phyloP scores from a whole-genome alignment of 2,888 invertebrate genomes.

The Tiliacea aurago region DNA sequence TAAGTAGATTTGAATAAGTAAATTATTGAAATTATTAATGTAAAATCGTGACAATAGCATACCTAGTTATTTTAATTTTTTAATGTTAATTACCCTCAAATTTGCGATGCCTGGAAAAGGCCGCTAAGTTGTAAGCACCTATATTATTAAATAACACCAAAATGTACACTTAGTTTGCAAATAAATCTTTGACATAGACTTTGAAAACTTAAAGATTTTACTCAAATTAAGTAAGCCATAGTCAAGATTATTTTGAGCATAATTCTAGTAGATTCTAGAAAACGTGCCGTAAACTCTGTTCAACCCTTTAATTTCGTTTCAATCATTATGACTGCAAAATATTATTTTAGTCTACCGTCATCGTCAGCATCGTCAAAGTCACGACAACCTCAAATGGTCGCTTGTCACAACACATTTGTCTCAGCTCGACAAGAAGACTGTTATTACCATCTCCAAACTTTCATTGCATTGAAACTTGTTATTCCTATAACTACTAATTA shows the following conservation, averaged over 20 bases:
- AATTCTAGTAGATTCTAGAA: neutral
- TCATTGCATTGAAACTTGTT: conserved; percentile 50
- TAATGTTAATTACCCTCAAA: too few species aligned
- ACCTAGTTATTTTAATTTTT: too few species aligned
- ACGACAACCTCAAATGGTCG: conserved; percentile 36
- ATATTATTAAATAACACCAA: too few species aligned
- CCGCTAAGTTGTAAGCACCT: too few species aligned
- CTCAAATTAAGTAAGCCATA: neutral
- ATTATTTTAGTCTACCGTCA: conserved; percentile 12
- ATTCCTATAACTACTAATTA: conserved; percentile 67
- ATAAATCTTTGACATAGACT: too few species aligned
- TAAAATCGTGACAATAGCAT: too few species aligned
- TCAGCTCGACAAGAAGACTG: conserved; percentile 9
- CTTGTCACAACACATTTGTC: conserved; percentile 54
- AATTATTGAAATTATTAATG: too few species aligned
- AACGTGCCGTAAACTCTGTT: too few species aligned
- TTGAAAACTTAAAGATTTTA: too few species aligned
- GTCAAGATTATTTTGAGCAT: neutral
- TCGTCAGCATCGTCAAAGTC: conserved; percentile 6
- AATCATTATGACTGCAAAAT: neutral
- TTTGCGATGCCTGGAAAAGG: too few species aligned
- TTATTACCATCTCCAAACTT: conserved; percentile 45
- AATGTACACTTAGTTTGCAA: too few species aligned
- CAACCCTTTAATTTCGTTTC: neutral
- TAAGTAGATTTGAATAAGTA: too few species aligned